phyloP scores from a whole-genome alignment of 37 sponge, comb jelly and placozoan species.

The Chondrosia reniformis region DNA sequence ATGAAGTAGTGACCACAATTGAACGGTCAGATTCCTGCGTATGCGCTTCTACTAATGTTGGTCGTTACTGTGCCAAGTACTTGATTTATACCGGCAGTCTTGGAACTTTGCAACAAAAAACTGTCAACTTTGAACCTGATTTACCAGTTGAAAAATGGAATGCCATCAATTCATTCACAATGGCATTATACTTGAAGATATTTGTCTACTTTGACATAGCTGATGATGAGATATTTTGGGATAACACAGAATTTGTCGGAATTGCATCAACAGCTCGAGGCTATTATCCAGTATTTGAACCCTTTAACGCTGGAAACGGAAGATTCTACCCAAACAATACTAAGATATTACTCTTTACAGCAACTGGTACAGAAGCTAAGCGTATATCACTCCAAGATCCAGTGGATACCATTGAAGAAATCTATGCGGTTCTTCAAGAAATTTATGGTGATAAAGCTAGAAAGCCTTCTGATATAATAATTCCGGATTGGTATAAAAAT shows the following conservation, averaged over 20 bases:
- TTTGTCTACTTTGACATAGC: slow-evolving; percentile 17
- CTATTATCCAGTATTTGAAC: slow-evolving; percentile 20
- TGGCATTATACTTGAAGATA: slow-evolving; percentile 25
- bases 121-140: slow-evolving; percentile 23
- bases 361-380: background rate
- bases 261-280: background rate
- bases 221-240: no score
- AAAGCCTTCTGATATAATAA: background rate
- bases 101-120: slow-evolving; percentile 40
- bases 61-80: slow-evolving; percentile 30
- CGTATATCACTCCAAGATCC: background rate
- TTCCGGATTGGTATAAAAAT: slow-evolving; percentile 20
- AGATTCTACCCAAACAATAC: background rate
- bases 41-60: slow-evolving; percentile 21
- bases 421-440: background rate
- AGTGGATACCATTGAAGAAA: background rate
- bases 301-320: background rate
- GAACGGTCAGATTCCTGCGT: slow-evolving; percentile 54
- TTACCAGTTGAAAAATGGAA: slow-evolving; percentile 19
- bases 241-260: slow-evolving; percentile 8
- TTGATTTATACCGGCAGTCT: slow-evolving; percentile 44
- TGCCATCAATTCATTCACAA: background rate
- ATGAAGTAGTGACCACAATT: slow-evolving; percentile 20
- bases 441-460: background rate
- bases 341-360: background rate